These are phyloP conservation scores for Plectropomus leopardus DNA, from an alignment of 2,113 vertebrate genomes.

Conservation along the genomic window DNA sequence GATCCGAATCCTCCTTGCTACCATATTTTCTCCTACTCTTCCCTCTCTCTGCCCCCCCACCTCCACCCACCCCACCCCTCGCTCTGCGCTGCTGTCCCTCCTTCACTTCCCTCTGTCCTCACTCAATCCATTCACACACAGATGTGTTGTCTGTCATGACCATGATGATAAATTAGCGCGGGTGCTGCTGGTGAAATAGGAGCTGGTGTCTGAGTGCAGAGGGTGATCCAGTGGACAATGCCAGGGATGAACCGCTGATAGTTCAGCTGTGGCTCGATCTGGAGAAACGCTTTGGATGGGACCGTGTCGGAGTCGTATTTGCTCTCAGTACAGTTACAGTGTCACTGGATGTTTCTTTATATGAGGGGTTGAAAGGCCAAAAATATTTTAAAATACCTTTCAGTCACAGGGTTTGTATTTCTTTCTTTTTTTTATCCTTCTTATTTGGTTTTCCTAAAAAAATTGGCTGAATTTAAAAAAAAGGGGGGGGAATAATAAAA, in stretches of 20 bases:
- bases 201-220: conserved; percentile 79
- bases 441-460: background rate
- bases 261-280: conserved; percentile 78
- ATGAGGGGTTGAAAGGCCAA: background rate
- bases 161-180: conserved; percentile 85
- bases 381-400: conserved; percentile 1
- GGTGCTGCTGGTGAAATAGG: conserved; percentile 83
- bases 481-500: background rate
- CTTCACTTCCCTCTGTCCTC: conserved; percentile 63
- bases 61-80: background rate
- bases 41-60: conserved; percentile 6
- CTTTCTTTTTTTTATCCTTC: background rate
- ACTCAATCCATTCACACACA: conserved; percentile 80
- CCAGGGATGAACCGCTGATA: conserved; percentile 78
- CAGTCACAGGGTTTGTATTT: background rate
- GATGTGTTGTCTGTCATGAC: conserved; percentile 83
- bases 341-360: conserved; percentile 15
- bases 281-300: conserved; percentile 62
- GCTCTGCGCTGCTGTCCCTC: conserved; percentile 56
- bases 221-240: conserved; percentile 77
- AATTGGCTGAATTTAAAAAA: background rate
- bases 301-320: conserved; percentile 42
- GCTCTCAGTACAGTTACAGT: conserved; percentile 39
- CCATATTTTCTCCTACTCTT: conserved; percentile 59
- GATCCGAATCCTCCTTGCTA: conserved; percentile 68